A percentile compares a stretch with the other conserved stretches of the same genome.
These are phyloP conservation scores for Phragmatobia fuliginosa DNA, from an alignment of 2,888 invertebrate genomes.

Conservation along the genomic window DNA sequence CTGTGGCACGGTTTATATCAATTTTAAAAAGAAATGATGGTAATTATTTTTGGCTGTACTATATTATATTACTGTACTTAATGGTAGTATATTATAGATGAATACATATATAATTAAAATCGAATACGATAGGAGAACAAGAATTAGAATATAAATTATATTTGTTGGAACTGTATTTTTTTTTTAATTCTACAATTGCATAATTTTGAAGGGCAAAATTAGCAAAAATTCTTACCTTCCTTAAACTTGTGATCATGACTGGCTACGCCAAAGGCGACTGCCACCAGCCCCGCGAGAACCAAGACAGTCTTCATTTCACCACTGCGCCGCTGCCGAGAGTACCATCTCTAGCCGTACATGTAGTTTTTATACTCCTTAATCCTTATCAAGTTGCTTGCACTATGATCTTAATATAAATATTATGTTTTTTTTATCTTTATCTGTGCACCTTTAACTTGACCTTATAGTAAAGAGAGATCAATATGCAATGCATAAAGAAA, in stretches of 20 bases:
- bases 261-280: constrained; percentile 68
- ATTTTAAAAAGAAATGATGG: too few relatives aligned
- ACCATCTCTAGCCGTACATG: constrained; percentile 21
- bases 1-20: too few relatives aligned
- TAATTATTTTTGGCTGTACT: too few relatives aligned
- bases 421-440: constrained; percentile 44
- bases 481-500: constrained; percentile 9
- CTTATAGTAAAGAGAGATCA: constrained; percentile 24
- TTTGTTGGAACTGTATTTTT: too few relatives aligned
- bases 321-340: constrained; percentile 71
- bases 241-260: constrained; percentile 58
- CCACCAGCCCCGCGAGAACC: constrained; percentile 73
- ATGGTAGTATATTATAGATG: too few relatives aligned
- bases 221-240: constrained; percentile 50
- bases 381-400: constrained; percentile 29
- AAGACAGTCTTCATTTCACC: constrained; percentile 82
- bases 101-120: too few relatives aligned
- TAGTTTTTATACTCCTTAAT: constrained; percentile 50
- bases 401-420: constrained; percentile 40
- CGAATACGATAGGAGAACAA: too few relatives aligned
- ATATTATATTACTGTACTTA: too few relatives aligned
- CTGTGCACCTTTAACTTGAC: constrained; percentile 32
- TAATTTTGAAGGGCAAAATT: too few relatives aligned
- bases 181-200: too few relatives aligned
- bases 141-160: too few relatives aligned